Evolutionary conservation across 2,888 invertebrate species (phyloP).

Genomic region (Caenorhabditis sp.): DNA sequence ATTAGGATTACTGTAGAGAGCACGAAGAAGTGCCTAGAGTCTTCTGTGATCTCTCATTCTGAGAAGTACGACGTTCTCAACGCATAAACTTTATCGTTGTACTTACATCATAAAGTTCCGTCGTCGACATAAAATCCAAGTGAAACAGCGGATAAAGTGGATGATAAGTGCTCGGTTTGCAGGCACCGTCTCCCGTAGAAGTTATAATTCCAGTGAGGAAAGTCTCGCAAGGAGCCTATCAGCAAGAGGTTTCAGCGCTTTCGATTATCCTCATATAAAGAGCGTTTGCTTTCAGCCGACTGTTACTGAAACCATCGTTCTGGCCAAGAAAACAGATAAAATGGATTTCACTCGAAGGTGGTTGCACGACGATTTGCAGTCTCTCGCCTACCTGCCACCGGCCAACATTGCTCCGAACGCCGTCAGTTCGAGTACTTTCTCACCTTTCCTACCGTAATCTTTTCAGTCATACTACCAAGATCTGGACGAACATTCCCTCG

Average conservation of each 20-base stretch:
- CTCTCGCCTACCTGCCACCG: constrained; percentile 63
- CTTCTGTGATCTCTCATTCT: neutral
- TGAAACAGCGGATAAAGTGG: constrained; percentile 8
- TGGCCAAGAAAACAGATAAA: constrained; percentile 75
- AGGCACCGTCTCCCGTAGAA: constrained; percentile 58
- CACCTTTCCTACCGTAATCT: neutral
- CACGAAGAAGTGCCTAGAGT: too few relatives aligned
- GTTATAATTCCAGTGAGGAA: constrained; percentile 56
- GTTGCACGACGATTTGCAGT: constrained; percentile 73
- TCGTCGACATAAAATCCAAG: constrained; percentile 13
- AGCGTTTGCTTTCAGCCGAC: constrained; percentile 28
- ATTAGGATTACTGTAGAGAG: too few relatives aligned
- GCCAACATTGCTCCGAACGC: constrained; percentile 62
- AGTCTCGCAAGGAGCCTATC: constrained; percentile 22
- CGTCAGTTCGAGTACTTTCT: constrained; percentile 26
- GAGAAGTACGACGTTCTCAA: constrained; percentile 21
- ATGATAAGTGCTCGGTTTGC: constrained; percentile 34
- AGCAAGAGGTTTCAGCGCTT: constrained; percentile 19
- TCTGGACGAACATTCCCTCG: constrained; percentile 71
- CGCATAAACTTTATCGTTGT: constrained; percentile 37
- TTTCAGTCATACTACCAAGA: constrained; percentile 68
- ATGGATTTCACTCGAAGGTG: constrained; percentile 78
- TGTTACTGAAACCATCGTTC: constrained; percentile 75
- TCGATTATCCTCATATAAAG: neutral
- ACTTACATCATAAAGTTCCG: constrained; percentile 28